Evolutionary conservation across 2,888 invertebrate genomes (phyloP).

Genomic region (Ichneumoninae sp.): DNA sequence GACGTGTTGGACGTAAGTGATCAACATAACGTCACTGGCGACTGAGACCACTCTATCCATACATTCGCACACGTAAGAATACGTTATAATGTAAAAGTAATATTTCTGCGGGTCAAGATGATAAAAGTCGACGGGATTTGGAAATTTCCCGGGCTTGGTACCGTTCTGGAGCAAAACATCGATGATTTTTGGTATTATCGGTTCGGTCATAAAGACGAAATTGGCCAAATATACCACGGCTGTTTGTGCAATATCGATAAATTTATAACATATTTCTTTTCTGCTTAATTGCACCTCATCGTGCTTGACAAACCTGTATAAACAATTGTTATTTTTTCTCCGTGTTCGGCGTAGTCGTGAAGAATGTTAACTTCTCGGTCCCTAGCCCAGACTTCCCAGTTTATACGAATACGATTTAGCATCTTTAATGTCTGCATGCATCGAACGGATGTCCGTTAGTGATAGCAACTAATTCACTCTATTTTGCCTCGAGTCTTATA

Average conservation of each 20-base stretch:
- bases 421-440: not conserved
- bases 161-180: constrained; percentile 31
- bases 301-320: constrained; percentile 39
- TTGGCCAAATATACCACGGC: constrained; percentile 29
- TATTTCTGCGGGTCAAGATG: constrained; percentile 50
- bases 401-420: no score
- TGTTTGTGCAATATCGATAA: not conserved
- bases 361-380: not conserved
- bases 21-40: not conserved
- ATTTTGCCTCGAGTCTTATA: not conserved
- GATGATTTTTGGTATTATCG: constrained; percentile 28
- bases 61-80: constrained; percentile 22
- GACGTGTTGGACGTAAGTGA: constrained; percentile 14
- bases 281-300: not conserved
- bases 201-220: constrained; percentile 42
- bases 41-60: not conserved
- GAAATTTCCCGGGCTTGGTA: constrained; percentile 43
- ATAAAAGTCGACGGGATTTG: constrained; percentile 50
- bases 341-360: not conserved
- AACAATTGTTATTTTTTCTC: constrained; percentile 31
- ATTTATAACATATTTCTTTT: not conserved
- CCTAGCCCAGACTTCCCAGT: not conserved
- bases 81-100: constrained; percentile 48
- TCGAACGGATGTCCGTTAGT: no score
- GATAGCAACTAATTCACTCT: not conserved